A percentile compares a stretch with the other conserved stretches of the same genome.
Conservation (phyloP, 92 coral and sea anemone genomes). For the Palythoa grandis region DNA sequence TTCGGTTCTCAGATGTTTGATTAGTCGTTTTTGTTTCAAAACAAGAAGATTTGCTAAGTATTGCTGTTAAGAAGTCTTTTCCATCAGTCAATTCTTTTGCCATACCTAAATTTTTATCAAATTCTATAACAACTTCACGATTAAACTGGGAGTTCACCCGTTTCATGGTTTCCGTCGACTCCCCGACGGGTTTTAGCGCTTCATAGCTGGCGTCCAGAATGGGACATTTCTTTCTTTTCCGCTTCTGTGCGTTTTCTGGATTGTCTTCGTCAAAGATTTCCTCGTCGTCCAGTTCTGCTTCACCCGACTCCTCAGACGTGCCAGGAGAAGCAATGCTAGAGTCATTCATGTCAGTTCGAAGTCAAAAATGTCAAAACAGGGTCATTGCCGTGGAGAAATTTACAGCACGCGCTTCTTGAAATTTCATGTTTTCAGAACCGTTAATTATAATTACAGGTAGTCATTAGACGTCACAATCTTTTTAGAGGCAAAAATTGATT, state of each 20-base stretch:
- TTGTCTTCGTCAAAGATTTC: constrained; percentile 2
- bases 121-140: constrained; percentile 8
- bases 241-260: constrained; percentile 17
- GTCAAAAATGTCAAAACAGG: neutral
- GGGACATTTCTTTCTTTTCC: constrained; percentile 18
- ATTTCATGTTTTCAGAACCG: too few relatives aligned
- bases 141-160: constrained; percentile 33
- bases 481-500: neutral
- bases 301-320: neutral
- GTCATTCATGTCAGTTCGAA: neutral
- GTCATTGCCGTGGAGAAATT: neutral
- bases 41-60: neutral
- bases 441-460: too few relatives aligned
- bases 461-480: neutral
- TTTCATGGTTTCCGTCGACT: constrained; percentile 29
- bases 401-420: neutral
- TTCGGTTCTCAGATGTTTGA: neutral
- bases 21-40: neutral
- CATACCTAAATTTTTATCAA: constrained; percentile 24
- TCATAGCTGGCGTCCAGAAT: constrained; percentile 36
- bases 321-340: neutral
- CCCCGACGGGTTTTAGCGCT: constrained; percentile 21
- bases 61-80: neutral
- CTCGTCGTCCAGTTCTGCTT: neutral
- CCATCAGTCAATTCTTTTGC: constrained; percentile 16